Conservation (phyloP, 2,888 invertebrate genomes). For the Elgonia sp. region DNA sequence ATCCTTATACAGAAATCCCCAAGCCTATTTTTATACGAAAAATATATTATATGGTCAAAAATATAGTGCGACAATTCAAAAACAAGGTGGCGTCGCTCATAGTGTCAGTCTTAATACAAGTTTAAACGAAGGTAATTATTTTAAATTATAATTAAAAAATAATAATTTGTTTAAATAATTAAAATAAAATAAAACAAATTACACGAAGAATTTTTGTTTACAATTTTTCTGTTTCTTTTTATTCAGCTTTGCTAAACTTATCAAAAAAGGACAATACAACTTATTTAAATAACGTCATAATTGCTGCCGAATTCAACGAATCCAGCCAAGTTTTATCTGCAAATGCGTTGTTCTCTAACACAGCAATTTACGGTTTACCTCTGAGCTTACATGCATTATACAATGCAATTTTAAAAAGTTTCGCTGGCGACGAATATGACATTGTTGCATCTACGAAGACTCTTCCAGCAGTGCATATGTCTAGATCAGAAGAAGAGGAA, state of each 20-base stretch:
- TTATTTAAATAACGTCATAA: constrained; percentile 87
- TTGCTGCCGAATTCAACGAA: constrained; percentile 87
- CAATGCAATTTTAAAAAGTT: constrained; percentile 86
- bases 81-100: constrained; percentile 77
- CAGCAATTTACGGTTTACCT: constrained; percentile 88
- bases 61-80: constrained; percentile 78
- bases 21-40: constrained; percentile 82
- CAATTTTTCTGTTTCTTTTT: not conserved
- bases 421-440: constrained; percentile 80
- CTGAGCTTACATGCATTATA: constrained; percentile 87
- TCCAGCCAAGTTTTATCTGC: constrained; percentile 74
- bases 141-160: no score
- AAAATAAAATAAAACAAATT: no score
- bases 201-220: no score
- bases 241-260: constrained; percentile 86
- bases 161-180: no score
- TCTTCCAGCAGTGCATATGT: constrained; percentile 79
- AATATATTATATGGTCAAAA: constrained; percentile 72
- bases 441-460: constrained; percentile 81
- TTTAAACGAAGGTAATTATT: constrained; percentile 75
- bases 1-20: constrained; percentile 81
- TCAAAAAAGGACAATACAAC: constrained; percentile 85
- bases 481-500: constrained; percentile 44
- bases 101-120: constrained; percentile 66
- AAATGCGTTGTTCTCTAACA: constrained; percentile 87